Percentiles rank a stretch among this genome's conserved stretches.
Conservation (phyloP, 2,797 vertebrate genomes). For the Arctocebus calabarensis region DNA sequence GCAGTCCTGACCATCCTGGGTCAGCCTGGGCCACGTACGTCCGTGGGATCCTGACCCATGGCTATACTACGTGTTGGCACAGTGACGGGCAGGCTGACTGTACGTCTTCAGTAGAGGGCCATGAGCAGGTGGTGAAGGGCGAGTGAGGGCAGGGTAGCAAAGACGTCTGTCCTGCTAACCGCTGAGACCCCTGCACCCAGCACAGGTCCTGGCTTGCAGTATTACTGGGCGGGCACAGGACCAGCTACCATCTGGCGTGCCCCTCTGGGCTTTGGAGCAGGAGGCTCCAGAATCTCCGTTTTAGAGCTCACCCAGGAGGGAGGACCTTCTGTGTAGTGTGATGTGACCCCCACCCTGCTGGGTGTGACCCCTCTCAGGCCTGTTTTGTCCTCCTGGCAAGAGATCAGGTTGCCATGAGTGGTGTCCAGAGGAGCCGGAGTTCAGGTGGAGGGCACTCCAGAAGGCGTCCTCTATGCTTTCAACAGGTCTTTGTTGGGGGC, state of each 20-base stretch:
- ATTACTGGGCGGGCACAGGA: background rate
- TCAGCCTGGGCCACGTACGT: background rate
- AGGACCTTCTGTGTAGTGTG: background rate
- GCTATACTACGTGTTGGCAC: background rate
- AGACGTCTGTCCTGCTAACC: background rate
- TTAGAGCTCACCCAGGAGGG: background rate
- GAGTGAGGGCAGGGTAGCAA: no score
- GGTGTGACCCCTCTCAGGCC: background rate
- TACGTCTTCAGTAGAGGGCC: background rate
- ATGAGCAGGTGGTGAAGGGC: background rate
- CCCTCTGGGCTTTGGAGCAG: background rate
- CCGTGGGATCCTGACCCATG: background rate
- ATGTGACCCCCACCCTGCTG: background rate
- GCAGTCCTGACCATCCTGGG: background rate
- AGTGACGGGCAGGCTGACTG: background rate
- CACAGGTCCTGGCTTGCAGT: background rate
- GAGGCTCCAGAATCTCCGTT: background rate
- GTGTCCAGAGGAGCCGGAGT: background rate
- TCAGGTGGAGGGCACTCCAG: background rate
- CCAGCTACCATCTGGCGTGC: background rate
- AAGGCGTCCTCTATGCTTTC: background rate
- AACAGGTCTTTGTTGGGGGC: no score
- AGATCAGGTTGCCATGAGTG: background rate
- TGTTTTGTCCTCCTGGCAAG: background rate
- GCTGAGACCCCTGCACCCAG: background rate